phyloP scores from a whole-genome alignment of 2,113 vertebrate species.

The Myrmecobius fasciatus region DNA sequence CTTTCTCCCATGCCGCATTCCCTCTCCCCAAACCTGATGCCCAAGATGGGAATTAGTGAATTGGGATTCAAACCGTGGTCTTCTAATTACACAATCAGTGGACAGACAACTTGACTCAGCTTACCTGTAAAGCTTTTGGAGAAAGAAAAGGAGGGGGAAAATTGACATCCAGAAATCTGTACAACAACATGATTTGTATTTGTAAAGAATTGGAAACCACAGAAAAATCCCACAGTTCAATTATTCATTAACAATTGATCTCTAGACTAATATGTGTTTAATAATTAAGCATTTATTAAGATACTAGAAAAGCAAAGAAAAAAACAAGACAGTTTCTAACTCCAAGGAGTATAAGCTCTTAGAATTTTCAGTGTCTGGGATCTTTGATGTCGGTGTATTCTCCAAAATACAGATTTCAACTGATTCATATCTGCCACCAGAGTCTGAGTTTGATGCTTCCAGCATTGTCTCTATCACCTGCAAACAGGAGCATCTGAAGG shows the following conservation, averaged over 20 bases:
- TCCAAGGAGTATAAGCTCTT: neutral
- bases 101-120: neutral
- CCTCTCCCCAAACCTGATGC: neutral
- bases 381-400: neutral
- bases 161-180: neutral
- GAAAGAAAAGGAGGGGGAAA: neutral
- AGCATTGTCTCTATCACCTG: neutral
- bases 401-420: neutral
- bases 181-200: neutral
- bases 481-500: neutral
- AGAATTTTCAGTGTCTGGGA: neutral
- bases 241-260: neutral
- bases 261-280: neutral
- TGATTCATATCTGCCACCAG: neutral
- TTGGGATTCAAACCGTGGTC: neutral
- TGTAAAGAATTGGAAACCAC: neutral
- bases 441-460: neutral
- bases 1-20: neutral
- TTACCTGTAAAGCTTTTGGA: neutral
- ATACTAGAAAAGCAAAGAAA: constrained; percentile 12
- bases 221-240: neutral
- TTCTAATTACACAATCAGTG: neutral
- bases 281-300: neutral
- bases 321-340: constrained; percentile 14
- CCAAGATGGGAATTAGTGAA: neutral